Percentiles rank a stretch among this genome's conserved stretches.
phyloP scores from a whole-genome alignment of 2,888 invertebrate species.

The Dorcus parallelipipedus region DNA sequence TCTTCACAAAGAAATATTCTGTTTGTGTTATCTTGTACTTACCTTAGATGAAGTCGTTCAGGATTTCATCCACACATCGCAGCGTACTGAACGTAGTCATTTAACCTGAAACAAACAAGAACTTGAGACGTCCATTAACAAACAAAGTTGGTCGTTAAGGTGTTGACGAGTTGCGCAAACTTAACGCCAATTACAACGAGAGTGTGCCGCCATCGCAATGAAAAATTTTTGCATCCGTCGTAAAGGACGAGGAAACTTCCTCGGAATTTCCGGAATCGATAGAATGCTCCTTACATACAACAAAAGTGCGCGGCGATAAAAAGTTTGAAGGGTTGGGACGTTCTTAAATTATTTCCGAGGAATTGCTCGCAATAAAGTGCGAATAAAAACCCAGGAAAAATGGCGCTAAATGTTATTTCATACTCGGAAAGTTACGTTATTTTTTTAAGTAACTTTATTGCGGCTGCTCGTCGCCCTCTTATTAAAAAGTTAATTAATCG shows the following conservation, averaged over 20 bases:
- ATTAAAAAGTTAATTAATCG: constrained; percentile 1
- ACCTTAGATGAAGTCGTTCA: constrained; percentile 10
- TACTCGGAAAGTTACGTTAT: background rate
- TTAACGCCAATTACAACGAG: too few species aligned
- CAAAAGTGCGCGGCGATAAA: constrained; percentile 29
- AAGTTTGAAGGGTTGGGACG: constrained; percentile 26
- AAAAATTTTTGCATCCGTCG: background rate
- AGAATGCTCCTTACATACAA: constrained; percentile 25
- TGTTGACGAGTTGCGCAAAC: too few species aligned
- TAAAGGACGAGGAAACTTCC: constrained; percentile 18
- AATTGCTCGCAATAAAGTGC: constrained; percentile 33
- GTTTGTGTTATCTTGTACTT: background rate
- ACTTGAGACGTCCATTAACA: too few species aligned
- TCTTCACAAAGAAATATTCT: too few species aligned
- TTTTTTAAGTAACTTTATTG: background rate
- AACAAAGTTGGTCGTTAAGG: too few species aligned
- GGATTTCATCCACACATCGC: constrained; percentile 9
- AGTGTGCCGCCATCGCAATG: too few species aligned
- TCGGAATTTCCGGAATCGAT: constrained; percentile 35
- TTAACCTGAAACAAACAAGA: constrained; percentile 10
- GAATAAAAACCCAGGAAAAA: constrained; percentile 22
- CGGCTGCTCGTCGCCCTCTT: background rate
- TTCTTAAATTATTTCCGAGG: constrained; percentile 35
- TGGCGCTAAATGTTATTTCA: constrained; percentile 25
- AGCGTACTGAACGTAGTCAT: background rate